phyloP scores from a whole-genome alignment of 1,140 invertebrate genomes.

The Melanaphis sacchari region DNA sequence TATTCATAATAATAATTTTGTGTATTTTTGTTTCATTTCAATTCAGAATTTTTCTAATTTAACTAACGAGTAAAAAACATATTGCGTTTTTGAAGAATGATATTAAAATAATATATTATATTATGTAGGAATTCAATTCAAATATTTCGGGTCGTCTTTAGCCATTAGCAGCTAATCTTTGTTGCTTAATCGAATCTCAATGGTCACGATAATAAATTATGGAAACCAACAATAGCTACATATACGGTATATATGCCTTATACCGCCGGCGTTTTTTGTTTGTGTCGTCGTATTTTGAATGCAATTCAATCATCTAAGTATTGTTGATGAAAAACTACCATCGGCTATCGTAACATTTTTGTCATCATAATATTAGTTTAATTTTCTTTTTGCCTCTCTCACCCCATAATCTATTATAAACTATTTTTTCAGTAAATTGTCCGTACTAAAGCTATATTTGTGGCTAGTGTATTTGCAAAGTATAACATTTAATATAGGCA shows the following conservation, averaged over 20 bases:
- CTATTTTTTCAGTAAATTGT: neutral
- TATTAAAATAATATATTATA: neutral
- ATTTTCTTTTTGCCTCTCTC: neutral
- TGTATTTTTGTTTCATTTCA: neutral
- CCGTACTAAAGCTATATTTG: neutral
- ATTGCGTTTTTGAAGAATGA: neutral
- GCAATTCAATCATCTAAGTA: neutral
- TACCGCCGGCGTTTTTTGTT: neutral
- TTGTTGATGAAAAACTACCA: neutral
- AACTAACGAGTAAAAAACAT: neutral
- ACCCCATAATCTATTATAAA: neutral
- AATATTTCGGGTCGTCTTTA: neutral
- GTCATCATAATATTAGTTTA: neutral
- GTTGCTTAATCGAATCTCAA: neutral
- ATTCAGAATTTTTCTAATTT: neutral
- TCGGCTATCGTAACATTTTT: neutral
- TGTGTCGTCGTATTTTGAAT: neutral
- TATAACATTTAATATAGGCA: neutral
- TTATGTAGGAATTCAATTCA: neutral
- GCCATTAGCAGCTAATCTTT: slow-evolving; percentile 8
- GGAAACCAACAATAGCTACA: slow-evolving; percentile 11
- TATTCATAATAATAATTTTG: too few species aligned
- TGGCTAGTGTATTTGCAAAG: neutral
- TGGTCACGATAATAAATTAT: slow-evolving; percentile 36
- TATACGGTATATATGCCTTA: too few species aligned